Base-by-base conservation (phyloP, 2,797 vertebrate genomes). In the Falco berigora region DNA sequence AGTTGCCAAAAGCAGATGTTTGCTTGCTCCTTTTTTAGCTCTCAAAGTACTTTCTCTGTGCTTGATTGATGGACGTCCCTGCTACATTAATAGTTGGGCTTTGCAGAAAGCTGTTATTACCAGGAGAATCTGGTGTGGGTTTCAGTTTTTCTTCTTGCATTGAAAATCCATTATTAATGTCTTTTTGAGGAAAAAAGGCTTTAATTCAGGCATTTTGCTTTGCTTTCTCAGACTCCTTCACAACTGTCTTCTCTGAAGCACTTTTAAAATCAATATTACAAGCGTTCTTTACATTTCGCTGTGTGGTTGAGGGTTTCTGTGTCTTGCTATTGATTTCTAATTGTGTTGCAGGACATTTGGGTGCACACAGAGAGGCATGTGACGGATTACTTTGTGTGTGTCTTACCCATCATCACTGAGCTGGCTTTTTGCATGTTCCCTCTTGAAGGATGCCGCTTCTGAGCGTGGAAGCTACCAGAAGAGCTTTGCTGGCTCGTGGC, bases 71-170 rank as follows among this genome's bases (percentile, higher is more conserved):
- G 96, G 92, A 95, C 80, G 61, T 97, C 90, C 93, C 87, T 94
- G 94, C 86, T 96, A 96, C 91, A 76, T 90, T 97, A 97, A 97
- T 98, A 97, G 93, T 85, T 97, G 92, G 94, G 95, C 97, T 96
- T 97, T 97, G 95, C 96, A 97, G 91, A 98, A 95, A 95, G 84
- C 95, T 95, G 75, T 97, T 97, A 97, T 98, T 97, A 96, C 96
- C 94, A 83, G 88, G 96, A 96, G 95, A 96, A 96, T 82, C 94
- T 96, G 96, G 88, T 97, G 96, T 94, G 78, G 94, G 91, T 97
- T 97, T 91, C 78, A 94, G 68, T 96, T 98, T 97, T 97, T 96
- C 86, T 96, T 96, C 96, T 96, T 96, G 63, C 86, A 88, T 83
- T 98, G 96, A 97, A 97, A 93, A 94, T 97, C 72, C 96, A 85